These are phyloP conservation scores for Podarcis lilfordi DNA, from an alignment of 2,797 vertebrate species.

Conservation along the genomic window DNA sequence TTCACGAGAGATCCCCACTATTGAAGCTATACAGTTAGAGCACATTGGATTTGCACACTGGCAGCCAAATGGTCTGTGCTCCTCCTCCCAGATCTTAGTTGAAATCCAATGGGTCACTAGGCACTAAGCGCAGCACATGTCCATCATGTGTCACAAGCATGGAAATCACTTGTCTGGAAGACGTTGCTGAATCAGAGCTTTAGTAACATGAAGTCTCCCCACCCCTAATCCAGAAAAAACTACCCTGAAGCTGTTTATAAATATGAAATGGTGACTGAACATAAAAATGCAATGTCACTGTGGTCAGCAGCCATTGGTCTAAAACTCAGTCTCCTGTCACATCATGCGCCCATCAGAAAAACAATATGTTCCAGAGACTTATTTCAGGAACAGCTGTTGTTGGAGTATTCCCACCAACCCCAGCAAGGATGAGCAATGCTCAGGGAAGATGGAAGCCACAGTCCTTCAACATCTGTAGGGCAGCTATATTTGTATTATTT, in stretches of 20 bases:
- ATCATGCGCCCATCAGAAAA: constrained; percentile 13
- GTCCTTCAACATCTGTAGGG: no score
- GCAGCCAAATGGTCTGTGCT: background rate
- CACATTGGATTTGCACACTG: background rate
- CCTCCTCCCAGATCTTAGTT: background rate
- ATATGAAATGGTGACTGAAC: background rate
- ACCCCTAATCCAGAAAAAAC: no score
- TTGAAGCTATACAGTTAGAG: background rate
- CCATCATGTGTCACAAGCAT: background rate
- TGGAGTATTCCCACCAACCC: no score
- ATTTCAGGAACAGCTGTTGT: no score
- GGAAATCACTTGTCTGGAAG: background rate
- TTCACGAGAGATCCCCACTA: background rate
- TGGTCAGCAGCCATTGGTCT: accelerated
- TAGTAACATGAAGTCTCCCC: background rate
- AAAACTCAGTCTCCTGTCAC: constrained; percentile 6
- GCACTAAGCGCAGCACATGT: background rate
- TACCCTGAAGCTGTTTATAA: background rate
- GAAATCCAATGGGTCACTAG: background rate
- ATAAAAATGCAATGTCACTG: background rate
- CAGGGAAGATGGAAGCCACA: no score
- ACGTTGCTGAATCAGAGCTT: background rate
- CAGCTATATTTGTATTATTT: background rate
- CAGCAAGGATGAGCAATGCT: no score
- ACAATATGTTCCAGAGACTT: background rate